phyloP scores from a whole-genome alignment of 2,113 vertebrate genomes.

The Lycaon pictus region DNA sequence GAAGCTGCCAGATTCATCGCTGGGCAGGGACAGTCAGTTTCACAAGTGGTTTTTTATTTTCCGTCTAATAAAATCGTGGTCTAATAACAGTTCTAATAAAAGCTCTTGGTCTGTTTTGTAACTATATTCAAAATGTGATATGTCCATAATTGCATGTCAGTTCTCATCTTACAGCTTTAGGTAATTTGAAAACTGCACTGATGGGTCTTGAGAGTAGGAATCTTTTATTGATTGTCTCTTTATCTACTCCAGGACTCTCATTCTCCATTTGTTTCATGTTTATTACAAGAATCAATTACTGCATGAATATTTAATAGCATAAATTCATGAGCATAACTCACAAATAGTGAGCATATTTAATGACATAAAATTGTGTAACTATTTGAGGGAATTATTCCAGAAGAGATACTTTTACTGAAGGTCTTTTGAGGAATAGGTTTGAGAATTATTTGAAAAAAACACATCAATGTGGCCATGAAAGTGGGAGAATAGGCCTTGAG shows the following conservation, averaged over 20 bases:
- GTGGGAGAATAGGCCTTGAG: neutral
- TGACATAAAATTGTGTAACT: neutral
- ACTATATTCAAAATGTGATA: neutral
- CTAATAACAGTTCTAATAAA: neutral
- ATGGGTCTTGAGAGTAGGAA: neutral
- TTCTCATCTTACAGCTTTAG: neutral
- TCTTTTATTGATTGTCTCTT: neutral
- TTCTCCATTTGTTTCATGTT: neutral
- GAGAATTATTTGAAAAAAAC: neutral
- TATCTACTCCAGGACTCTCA: neutral
- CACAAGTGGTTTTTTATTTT: neutral
- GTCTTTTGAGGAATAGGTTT: neutral
- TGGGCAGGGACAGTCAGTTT: neutral
- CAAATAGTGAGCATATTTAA: neutral
- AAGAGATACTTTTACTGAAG: neutral
- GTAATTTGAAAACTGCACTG: neutral
- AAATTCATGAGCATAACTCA: neutral
- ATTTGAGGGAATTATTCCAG: neutral
- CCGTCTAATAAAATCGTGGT: neutral
- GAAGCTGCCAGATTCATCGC: neutral
- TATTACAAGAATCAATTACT: neutral
- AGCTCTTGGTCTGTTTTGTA: neutral
- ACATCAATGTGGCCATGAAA: neutral
- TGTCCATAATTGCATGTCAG: neutral
- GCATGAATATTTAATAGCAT: neutral